phyloP scores from a whole-genome alignment of 2,113 vertebrate species.

The Axis porcinus region DNA sequence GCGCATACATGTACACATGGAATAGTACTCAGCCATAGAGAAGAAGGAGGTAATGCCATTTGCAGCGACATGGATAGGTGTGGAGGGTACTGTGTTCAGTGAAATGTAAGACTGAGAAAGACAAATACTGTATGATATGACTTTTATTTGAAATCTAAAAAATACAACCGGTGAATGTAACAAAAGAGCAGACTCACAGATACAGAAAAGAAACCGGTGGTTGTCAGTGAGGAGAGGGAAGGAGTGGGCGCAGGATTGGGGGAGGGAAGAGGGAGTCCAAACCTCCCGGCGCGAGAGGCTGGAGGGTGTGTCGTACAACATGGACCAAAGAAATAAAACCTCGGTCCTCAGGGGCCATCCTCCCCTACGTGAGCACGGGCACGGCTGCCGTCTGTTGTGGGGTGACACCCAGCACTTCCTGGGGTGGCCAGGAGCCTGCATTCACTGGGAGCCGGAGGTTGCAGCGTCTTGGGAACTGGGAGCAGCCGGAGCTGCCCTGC shows the following conservation, averaged over 20 bases:
- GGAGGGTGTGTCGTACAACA: fast-evolving
- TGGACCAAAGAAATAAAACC: background rate
- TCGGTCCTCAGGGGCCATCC: background rate
- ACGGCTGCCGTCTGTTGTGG: fast-evolving
- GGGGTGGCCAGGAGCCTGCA: background rate
- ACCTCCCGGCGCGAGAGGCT: fast-evolving
- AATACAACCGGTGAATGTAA: background rate
- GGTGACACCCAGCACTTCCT: background rate
- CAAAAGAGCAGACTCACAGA: background rate
- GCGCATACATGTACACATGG: background rate
- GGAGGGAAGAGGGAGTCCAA: no score
- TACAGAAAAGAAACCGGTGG: background rate
- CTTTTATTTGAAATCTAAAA: background rate
- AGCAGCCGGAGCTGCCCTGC: fast-evolving
- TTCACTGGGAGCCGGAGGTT: fast-evolving
- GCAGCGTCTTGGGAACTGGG: background rate
- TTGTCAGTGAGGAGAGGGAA: background rate
- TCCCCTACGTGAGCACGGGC: fast-evolving
- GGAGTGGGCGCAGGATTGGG: background rate
- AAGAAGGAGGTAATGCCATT: fast-evolving
- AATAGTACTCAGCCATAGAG: background rate
- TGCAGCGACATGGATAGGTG: background rate
- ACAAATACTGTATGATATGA: no score
- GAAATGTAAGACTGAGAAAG: background rate
- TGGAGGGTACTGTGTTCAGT: background rate